Evolutionary conservation across 1,140 invertebrate genomes (phyloP).

Genomic region (Heliconius himera): DNA sequence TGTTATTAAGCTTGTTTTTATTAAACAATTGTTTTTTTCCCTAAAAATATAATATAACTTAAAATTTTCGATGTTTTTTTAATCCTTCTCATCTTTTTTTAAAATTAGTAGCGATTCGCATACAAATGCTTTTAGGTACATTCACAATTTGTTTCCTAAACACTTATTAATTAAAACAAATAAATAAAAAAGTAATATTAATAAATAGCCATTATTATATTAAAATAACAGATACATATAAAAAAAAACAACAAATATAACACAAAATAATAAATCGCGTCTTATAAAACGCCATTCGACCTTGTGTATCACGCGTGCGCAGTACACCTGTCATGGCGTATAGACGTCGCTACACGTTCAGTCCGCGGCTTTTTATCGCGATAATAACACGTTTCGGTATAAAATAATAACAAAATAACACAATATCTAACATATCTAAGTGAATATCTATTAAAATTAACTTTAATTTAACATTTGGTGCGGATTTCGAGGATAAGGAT

Average conservation of each 20-base stretch:
- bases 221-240: not conserved
- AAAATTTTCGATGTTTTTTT: too few species aligned
- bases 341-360: constrained; percentile 42
- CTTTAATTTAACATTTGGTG: not conserved
- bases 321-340: constrained; percentile 42
- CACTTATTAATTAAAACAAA: not conserved
- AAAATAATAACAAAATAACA: not conserved
- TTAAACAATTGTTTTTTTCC: not conserved
- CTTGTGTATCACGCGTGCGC: constrained; percentile 57
- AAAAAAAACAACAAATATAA: not conserved
- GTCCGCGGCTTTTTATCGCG: constrained; percentile 56
- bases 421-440: not conserved
- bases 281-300: constrained; percentile 46
- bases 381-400: constrained; percentile 35
- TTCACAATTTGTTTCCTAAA: not conserved
- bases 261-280: constrained; percentile 25
- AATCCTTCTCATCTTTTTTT: not conserved
- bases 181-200: not conserved
- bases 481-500: not conserved
- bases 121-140: not conserved
- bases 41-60: too few species aligned
- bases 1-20: not conserved
- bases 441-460: constrained; percentile 6
- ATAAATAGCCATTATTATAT: not conserved
- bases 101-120: not conserved